Conservation (phyloP, 1,140 invertebrate species). For the Drosophila elegans region DNA sequence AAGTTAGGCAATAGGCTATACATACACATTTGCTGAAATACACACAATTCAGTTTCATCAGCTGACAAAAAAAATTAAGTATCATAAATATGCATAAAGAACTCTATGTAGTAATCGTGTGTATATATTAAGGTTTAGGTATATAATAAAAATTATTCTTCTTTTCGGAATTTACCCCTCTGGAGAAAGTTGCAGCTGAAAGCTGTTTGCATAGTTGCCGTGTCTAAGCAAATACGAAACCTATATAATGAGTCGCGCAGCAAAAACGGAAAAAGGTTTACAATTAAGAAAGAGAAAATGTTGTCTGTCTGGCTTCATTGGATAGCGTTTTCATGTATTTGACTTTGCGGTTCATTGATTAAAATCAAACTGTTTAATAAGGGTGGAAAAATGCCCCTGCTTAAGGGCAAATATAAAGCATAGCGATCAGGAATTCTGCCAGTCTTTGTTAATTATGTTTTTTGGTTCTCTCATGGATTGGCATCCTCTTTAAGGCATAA, state of each 20-base stretch:
- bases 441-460: conserved; percentile 74
- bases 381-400: conserved; percentile 14
- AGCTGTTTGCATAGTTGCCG: conserved; percentile 63
- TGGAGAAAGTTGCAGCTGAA: conserved; percentile 49
- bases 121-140: conserved; percentile 22
- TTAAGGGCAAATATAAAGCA: conserved; percentile 2
- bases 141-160: conserved; percentile 22
- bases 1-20: conserved; percentile 39
- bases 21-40: conserved; percentile 31
- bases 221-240: conserved; percentile 59
- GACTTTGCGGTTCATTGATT: conserved; percentile 79
- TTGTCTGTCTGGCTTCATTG: conserved; percentile 49
- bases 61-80: conserved; percentile 67
- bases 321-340: conserved; percentile 67
- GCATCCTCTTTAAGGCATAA: conserved; percentile 68
- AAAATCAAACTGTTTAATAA: conserved; percentile 75
- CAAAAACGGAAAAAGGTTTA: conserved; percentile 57
- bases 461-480: conserved; percentile 59
- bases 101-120: conserved; percentile 10
- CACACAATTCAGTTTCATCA: conserved; percentile 37
- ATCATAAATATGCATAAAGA: conserved; percentile 78
- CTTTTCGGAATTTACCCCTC: conserved; percentile 35
- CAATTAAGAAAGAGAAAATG: conserved; percentile 52
- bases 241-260: conserved; percentile 53
- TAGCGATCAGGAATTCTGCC: conserved; percentile 33